Evolutionary conservation across 2,797 vertebrate species (phyloP), one percentile per base, ranked within the genome.

Genomic region (Sebastes cheni): DNA sequence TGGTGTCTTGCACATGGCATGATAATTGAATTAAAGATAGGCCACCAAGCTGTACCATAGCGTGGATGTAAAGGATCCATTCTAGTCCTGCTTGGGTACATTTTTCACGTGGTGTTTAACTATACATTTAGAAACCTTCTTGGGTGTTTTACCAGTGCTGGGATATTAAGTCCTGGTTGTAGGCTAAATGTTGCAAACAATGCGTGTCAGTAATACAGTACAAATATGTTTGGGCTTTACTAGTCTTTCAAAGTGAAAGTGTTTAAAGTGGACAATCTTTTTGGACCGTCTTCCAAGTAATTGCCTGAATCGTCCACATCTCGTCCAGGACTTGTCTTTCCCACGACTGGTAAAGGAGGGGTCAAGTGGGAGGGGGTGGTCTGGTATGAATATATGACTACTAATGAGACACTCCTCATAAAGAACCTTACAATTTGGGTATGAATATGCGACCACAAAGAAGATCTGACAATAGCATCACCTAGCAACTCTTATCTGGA

Each of bases 331-430:
- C 91, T 89, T 90, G 89, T 93, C 83, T 94, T 96, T 96, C 96
- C 95, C 96, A 96, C 95, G 95, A 91, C 89, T 94, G 92, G 91
- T 87, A 92, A 93, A 90, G 92, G 91, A 94, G 92, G 95, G 96
- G 95, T 96, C 95, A 95, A 96, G 95, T 94, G 86, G 90, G 90
- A 90, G 92, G 88, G 92, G 92, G 90, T 89, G 91, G 91, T 84
- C 87, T 90, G 83, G 92, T 93, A 95, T 96, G 95, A 96, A 96
- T 96, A 96, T 93, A 95, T 94, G 93, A 95, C 94, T 95, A 93
- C 95, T 96, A 95, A 96, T 96, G 94, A 96, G 95, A 88, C 55
- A 16, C 60, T 84, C 85, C 89, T 92, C 85, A 94, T 93, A 92
- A 91, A 94, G 91, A 93, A 90, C 83, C 79, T 89, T 86, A 88